Conservation (phyloP, 2,888 invertebrate species). For the Amblyjoppa proteus region DNA sequence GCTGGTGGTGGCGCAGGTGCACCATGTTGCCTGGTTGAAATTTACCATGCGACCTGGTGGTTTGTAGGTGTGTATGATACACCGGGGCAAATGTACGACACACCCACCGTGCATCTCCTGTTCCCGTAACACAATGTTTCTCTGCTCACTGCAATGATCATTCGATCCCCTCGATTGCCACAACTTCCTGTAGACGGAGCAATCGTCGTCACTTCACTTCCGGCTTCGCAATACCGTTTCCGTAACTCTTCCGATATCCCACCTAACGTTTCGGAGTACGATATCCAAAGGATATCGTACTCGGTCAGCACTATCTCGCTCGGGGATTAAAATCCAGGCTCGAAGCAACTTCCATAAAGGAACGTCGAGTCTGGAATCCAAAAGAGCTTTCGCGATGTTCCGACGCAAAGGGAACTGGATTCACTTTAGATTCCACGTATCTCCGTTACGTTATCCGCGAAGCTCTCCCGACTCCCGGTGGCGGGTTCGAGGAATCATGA, state of each 20-base stretch:
- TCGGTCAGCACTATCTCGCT: background rate
- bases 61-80: background rate
- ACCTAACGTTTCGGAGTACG: background rate
- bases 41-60: background rate
- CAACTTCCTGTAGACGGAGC: background rate
- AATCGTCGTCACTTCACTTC: background rate
- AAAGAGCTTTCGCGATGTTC: background rate
- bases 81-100: slow-evolving; percentile 7
- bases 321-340: background rate
- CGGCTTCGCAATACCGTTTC: background rate
- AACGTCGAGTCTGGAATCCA: background rate
- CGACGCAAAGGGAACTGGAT: slow-evolving; percentile 3
- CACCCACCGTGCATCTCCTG: background rate
- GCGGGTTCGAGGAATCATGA: background rate
- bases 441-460: background rate
- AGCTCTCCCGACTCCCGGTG: background rate
- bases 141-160: background rate
- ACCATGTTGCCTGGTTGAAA: too few relatives aligned
- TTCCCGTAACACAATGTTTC: slow-evolving; percentile 22
- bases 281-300: background rate
- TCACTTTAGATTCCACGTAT: slow-evolving; percentile 8
- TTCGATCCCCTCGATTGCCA: background rate
- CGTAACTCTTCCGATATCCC: background rate
- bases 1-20: too few relatives aligned
- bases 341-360: background rate